Evolutionary conservation across 2,888 invertebrate genomes (phyloP).

Genomic region (Notodonta ziczac): DNA sequence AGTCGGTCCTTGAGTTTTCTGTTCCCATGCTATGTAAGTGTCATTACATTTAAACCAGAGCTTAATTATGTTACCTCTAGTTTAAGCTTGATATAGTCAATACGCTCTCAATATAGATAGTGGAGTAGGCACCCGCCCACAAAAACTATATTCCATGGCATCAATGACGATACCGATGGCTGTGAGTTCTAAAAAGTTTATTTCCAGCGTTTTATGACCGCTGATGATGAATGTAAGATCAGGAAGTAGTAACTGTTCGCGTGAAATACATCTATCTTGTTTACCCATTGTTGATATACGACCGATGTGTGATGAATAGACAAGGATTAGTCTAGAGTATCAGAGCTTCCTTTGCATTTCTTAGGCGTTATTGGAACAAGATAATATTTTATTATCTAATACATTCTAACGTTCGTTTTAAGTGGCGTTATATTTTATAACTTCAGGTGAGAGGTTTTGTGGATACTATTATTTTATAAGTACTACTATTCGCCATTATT

Average conservation of each 20-base stretch:
- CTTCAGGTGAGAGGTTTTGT: too few species aligned
- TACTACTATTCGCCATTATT: too few species aligned
- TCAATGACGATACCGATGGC: constrained; percentile 12
- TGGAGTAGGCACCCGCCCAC: too few species aligned
- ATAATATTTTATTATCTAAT: too few species aligned
- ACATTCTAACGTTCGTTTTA: too few species aligned
- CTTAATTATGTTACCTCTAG: too few species aligned
- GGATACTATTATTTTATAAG: too few species aligned
- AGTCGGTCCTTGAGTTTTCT: too few species aligned
- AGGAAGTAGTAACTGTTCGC: constrained; percentile 19
- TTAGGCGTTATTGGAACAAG: neutral
- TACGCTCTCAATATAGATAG: neutral
- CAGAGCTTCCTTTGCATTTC: neutral
- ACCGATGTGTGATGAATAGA: neutral
- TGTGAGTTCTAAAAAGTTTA: constrained; percentile 18
- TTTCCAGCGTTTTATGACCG: constrained; percentile 14
- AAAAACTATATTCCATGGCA: constrained; percentile 2
- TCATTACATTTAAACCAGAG: too few species aligned
- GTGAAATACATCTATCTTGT: constrained; percentile 23
- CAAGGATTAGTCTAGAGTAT: neutral
- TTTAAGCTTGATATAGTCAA: neutral
- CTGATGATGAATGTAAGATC: constrained; percentile 19
- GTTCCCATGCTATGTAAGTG: too few species aligned
- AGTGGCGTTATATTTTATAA: too few species aligned
- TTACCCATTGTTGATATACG: constrained; percentile 10